Percentiles rank a stretch among this genome's conserved stretches.
These are phyloP conservation scores for Polydrusus pterygomalis DNA, from an alignment of 2,888 invertebrate genomes.

Conservation along the genomic window DNA sequence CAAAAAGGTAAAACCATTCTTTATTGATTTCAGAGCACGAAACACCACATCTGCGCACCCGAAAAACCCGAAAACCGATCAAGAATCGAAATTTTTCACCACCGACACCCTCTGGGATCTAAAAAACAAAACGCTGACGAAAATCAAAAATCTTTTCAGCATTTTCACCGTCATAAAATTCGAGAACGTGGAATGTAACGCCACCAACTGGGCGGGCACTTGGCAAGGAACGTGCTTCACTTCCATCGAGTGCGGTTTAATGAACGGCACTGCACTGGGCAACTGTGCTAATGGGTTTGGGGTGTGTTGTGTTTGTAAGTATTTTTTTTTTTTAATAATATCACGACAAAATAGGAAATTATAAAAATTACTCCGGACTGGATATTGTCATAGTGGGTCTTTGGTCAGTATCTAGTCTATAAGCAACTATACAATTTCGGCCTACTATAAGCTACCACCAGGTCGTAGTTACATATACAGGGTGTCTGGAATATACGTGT, in stretches of 20 bases:
- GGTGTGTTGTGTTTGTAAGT: slow-evolving; percentile 85
- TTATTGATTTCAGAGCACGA: neutral
- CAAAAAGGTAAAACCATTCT: neutral
- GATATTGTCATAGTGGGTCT: slow-evolving; percentile 2
- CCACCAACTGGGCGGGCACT: slow-evolving; percentile 73
- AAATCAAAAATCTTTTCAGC: slow-evolving; percentile 76
- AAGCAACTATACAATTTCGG: no score
- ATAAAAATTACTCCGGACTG: no score
- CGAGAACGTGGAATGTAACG: slow-evolving; percentile 78
- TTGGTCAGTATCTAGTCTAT: neutral
- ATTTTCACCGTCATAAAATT: slow-evolving; percentile 83
- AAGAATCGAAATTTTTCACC: slow-evolving; percentile 60
- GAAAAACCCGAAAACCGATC: slow-evolving; percentile 38
- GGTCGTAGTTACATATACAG: no score
- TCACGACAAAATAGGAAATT: no score
- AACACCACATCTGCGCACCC: neutral
- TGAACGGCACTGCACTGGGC: slow-evolving; percentile 79
- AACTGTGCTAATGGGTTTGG: slow-evolving; percentile 84
- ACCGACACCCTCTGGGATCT: slow-evolving; percentile 53
- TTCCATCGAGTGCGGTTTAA: slow-evolving; percentile 78
- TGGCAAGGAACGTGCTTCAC: slow-evolving; percentile 84
- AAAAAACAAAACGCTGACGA: slow-evolving; percentile 67
- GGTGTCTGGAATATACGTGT: no score
- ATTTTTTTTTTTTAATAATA: no score
- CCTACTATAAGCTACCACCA: no score